Conservation (phyloP, 1,140 invertebrate species). For the Tetramorium alpestre region DNA sequence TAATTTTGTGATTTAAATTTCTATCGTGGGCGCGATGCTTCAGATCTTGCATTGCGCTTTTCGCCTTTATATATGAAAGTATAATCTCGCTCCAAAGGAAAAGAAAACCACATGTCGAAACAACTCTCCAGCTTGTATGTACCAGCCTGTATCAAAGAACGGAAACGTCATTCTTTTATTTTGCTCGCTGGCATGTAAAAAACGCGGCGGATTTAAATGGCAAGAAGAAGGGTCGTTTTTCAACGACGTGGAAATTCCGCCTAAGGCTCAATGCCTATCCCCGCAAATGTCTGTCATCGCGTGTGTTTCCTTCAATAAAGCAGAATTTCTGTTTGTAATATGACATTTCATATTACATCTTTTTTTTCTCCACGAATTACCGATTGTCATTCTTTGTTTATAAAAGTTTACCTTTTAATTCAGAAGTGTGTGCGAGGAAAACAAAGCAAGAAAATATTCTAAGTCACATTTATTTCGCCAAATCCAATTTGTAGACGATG, state of each 20-base stretch:
- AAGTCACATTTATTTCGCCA: neutral
- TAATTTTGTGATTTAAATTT: neutral
- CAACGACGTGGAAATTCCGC: slow-evolving; percentile 14
- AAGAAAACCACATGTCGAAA: slow-evolving; percentile 44
- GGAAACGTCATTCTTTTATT: slow-evolving; percentile 37
- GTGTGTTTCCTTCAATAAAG: neutral
- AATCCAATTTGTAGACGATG: neutral
- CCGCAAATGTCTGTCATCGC: neutral
- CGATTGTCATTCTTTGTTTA: neutral
- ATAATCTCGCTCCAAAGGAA: neutral
- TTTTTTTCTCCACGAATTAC: neutral
- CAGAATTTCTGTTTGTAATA: neutral
- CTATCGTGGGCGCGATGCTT: neutral
- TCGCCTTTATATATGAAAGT: neutral
- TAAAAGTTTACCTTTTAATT: neutral
- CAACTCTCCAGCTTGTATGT: neutral
- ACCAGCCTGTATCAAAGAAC: neutral
- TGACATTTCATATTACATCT: neutral
- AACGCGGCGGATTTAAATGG: slow-evolving; percentile 30
- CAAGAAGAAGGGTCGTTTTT: slow-evolving; percentile 13
- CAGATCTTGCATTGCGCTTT: neutral
- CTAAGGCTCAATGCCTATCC: neutral
- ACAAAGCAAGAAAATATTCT: neutral
- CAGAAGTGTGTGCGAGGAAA: neutral
- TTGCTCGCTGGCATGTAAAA: slow-evolving; percentile 40